Conservation (phyloP, 1,140 invertebrate genomes). For the Spodoptera frugiperda region DNA sequence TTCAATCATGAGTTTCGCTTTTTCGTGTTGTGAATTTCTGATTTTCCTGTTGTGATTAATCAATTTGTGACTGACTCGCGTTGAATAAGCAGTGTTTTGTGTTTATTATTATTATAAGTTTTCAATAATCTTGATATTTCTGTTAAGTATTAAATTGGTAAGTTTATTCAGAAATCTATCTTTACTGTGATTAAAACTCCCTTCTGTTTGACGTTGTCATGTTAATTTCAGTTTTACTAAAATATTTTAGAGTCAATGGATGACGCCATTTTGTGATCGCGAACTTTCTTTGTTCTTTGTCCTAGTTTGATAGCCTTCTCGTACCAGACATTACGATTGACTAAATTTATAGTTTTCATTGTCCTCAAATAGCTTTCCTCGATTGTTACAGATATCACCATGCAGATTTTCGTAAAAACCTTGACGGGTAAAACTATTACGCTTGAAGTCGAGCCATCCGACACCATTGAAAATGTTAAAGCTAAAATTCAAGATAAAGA, state of each 20-base stretch:
- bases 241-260: neutral
- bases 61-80: conserved; percentile 38
- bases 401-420: conserved; percentile 81
- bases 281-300: conserved; percentile 71
- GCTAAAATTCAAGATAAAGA: conserved; percentile 43
- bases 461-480: conserved; percentile 43
- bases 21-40: neutral
- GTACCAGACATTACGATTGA: conserved; percentile 11
- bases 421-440: conserved; percentile 75
- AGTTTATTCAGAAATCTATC: conserved; percentile 15
- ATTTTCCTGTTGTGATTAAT: neutral
- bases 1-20: neutral
- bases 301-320: conserved; percentile 41
- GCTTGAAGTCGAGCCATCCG: conserved; percentile 38
- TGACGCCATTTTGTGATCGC: conserved; percentile 74
- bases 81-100: conserved; percentile 27
- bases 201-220: conserved; percentile 33
- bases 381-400: conserved; percentile 55
- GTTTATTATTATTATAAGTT: conserved; percentile 26
- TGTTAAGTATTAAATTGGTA: conserved; percentile 45
- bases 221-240: conserved; percentile 27
- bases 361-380: conserved; percentile 27
- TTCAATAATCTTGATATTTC: conserved; percentile 7
- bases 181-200: neutral
- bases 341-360: conserved; percentile 53